Percentiles rank a stretch among this genome's conserved stretches.
Evolutionary conservation across 2,113 vertebrate genomes (phyloP).

Genomic region (Castor canadensis): DNA sequence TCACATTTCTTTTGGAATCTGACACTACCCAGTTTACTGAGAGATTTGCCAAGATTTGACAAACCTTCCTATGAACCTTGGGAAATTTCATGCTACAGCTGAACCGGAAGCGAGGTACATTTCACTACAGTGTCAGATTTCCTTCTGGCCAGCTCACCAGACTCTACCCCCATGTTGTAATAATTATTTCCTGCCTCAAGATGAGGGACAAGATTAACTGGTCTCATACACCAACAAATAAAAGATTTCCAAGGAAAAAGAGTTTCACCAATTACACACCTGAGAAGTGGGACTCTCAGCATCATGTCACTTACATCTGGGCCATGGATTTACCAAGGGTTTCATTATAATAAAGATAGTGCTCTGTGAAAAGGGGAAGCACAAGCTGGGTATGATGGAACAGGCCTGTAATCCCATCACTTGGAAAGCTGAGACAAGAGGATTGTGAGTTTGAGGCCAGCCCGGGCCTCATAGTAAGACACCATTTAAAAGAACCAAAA

Average conservation of each 20-base stretch:
- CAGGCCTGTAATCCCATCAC: neutral
- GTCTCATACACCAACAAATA: constrained; percentile 35
- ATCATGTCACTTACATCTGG: neutral
- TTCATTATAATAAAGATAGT: neutral
- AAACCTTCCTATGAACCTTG: constrained; percentile 71
- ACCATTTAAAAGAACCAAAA: neutral
- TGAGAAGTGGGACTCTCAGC: neutral
- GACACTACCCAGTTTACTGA: constrained; percentile 55
- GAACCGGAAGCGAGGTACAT: constrained; percentile 66
- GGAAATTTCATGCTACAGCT: constrained; percentile 73
- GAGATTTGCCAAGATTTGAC: constrained; percentile 64
- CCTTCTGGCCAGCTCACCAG: constrained; percentile 34
- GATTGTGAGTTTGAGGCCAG: neutral
- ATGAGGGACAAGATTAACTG: constrained; percentile 64
- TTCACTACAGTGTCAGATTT: constrained; percentile 69
- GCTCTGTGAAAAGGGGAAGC: neutral
- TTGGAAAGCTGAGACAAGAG: neutral
- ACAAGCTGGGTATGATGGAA: neutral
- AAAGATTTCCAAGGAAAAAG: constrained; percentile 53
- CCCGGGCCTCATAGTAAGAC: neutral
- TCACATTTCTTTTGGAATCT: constrained; percentile 64
- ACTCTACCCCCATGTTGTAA: constrained; percentile 47
- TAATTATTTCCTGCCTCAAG: constrained; percentile 75
- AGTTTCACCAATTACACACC: neutral
- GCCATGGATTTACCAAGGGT: neutral